These are phyloP conservation scores for Nephotettix cincticeps DNA, from an alignment of 1,140 invertebrate species.

Conservation along the genomic window DNA sequence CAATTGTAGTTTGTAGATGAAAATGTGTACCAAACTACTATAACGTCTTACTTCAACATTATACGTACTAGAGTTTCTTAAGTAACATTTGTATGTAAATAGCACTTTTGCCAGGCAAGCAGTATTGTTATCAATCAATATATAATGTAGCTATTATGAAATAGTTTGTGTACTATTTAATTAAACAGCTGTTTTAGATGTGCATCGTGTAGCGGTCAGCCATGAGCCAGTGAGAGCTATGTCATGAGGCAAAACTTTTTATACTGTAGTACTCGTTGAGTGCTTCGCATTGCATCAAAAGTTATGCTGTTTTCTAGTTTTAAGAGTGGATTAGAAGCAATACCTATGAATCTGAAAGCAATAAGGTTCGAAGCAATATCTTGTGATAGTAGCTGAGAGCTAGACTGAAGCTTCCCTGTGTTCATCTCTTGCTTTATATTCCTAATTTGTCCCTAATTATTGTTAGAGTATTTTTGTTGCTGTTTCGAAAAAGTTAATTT, in stretches of 20 bases:
- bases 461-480: background rate
- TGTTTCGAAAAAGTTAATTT: background rate
- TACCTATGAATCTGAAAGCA: background rate
- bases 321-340: constrained; percentile 9
- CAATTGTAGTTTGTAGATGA: constrained; percentile 1
- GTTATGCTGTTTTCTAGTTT: constrained; percentile 7
- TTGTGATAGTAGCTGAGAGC: constrained; percentile 8
- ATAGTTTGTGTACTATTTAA: constrained; percentile 7
- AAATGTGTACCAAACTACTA: constrained; percentile 6
- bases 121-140: constrained; percentile 4
- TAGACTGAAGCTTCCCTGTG: constrained; percentile 7
- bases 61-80: constrained; percentile 10
- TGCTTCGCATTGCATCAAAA: background rate
- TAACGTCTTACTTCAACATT: background rate
- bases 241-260: background rate
- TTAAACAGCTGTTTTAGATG: background rate
- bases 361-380: background rate
- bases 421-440: background rate
- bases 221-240: background rate
- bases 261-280: background rate
- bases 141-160: background rate
- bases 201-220: background rate
- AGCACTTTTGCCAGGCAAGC: background rate
- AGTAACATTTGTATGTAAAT: background rate
- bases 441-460: background rate